A percentile compares a stretch with the other conserved stretches of the same genome.
phyloP scores from a whole-genome alignment of 2,113 vertebrate genomes.

The Epinephelus fuscoguttatus region DNA sequence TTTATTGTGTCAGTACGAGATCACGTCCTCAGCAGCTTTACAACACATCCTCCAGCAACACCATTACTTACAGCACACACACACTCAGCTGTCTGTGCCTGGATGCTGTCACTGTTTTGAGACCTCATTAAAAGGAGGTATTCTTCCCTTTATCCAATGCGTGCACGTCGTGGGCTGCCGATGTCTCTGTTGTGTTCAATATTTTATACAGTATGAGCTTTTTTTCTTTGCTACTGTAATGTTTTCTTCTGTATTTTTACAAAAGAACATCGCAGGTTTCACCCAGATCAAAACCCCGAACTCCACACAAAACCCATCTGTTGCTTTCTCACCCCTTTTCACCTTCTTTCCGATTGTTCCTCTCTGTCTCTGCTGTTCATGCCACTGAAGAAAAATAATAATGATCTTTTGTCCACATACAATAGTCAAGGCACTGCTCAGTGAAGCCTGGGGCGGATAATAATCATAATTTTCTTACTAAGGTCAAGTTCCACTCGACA shows the following conservation, averaged over 20 bases:
- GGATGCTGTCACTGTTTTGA: constrained; percentile 12
- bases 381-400: not conserved
- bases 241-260: not conserved
- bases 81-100: not conserved
- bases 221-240: constrained; percentile 16
- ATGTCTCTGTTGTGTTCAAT: constrained; percentile 26
- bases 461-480: not conserved
- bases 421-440: not conserved
- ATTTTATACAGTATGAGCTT: constrained; percentile 19
- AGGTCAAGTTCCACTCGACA: not conserved
- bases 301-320: not conserved
- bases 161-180: not conserved
- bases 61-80: constrained; percentile 12
- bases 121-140: constrained; percentile 31
- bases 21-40: constrained; percentile 27
- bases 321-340: not conserved
- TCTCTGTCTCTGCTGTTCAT: not conserved
- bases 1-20: constrained; percentile 9
- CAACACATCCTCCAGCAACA: not conserved
- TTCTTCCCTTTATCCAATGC: constrained; percentile 16
- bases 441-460: not conserved
- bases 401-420: not conserved
- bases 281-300: not conserved
- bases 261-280: constrained; percentile 3
- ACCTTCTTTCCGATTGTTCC: not conserved